Evolutionary conservation across 2,888 invertebrate genomes (phyloP).

Genomic region (Cheilosia scutellata): DNA sequence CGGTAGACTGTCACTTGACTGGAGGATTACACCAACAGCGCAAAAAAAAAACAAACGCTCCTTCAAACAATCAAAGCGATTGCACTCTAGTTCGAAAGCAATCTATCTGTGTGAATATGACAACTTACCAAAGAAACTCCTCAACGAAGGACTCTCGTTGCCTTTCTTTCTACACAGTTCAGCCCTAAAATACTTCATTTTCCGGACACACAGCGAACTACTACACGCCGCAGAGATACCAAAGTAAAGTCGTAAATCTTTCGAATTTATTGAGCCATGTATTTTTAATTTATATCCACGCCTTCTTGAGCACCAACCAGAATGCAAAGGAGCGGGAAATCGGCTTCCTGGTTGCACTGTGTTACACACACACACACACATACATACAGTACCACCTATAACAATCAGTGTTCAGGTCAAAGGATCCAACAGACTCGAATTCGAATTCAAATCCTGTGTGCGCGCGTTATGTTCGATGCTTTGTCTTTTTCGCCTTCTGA

Average conservation of each 20-base stretch:
- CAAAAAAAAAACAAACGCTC: conserved; percentile 11
- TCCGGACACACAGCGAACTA: conserved; percentile 22
- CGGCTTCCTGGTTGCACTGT: conserved; percentile 26
- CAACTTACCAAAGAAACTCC: conserved; percentile 67
- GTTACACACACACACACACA: background rate
- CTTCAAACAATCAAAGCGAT: conserved; percentile 60
- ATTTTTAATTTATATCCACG: conserved; percentile 78
- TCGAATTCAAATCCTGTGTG: conserved; percentile 68
- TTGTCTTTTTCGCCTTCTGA: conserved; percentile 39
- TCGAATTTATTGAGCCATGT: conserved; percentile 78
- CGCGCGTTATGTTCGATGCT: conserved; percentile 54
- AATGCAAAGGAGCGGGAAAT: conserved; percentile 54
- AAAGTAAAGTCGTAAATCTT: conserved; percentile 77
- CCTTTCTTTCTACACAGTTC: background rate
- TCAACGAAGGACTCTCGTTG: conserved; percentile 28
- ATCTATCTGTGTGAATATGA: conserved; percentile 73
- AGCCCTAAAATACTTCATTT: conserved; percentile 55
- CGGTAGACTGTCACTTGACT: conserved; percentile 65
- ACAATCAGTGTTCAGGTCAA: conserved; percentile 74
- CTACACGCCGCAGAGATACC: conserved; percentile 38
- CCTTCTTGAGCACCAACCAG: conserved; percentile 58
- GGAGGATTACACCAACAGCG: conserved; percentile 47
- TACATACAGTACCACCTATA: conserved; percentile 40
- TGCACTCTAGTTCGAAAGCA: conserved; percentile 67
- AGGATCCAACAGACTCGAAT: conserved; percentile 67